Evolutionary conservation across 2,888 invertebrate species (phyloP).

Genomic region (Conops quadrifasciatus): DNA sequence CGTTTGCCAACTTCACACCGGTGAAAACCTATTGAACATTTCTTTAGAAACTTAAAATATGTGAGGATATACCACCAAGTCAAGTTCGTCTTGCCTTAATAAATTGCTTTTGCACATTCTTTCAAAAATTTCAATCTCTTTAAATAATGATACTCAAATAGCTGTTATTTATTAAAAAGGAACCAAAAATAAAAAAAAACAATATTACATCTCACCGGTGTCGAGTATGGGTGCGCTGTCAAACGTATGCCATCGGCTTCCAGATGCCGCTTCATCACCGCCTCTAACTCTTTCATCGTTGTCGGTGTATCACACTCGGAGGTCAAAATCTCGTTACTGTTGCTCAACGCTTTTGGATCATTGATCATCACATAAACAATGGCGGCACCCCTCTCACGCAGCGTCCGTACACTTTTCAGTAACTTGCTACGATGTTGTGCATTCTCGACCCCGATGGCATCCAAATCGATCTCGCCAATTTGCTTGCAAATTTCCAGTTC

Average conservation of each 20-base stretch:
- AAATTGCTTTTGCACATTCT: too few species aligned
- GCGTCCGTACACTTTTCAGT: constrained; percentile 82
- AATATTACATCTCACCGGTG: constrained; percentile 77
- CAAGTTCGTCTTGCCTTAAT: too few species aligned
- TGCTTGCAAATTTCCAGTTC: constrained; percentile 96
- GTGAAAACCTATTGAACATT: too few species aligned
- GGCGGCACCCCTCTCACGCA: constrained; percentile 91
- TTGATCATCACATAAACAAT: constrained; percentile 93
- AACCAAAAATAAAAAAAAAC: neutral
- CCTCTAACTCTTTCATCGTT: constrained; percentile 71
- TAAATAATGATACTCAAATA: too few species aligned
- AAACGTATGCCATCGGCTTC: constrained; percentile 87
- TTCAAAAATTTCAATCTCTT: too few species aligned
- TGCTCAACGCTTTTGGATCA: constrained; percentile 71
- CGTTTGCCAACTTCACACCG: too few species aligned
- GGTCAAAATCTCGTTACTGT: constrained; percentile 67
- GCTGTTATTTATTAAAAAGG: too few species aligned
- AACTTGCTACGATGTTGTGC: constrained; percentile 81
- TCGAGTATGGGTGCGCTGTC: constrained; percentile 88
- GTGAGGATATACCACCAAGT: too few species aligned
- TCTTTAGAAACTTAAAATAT: neutral
- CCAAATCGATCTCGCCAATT: constrained; percentile 93
- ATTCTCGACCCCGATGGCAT: constrained; percentile 92
- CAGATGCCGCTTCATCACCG: constrained; percentile 84
- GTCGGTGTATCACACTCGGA: constrained; percentile 64